A percentile compares a stretch with the other conserved stretches of the same genome.
These are phyloP conservation scores for Brachypalpus laphriformis DNA, from an alignment of 2,888 invertebrate species.

Conservation along the genomic window DNA sequence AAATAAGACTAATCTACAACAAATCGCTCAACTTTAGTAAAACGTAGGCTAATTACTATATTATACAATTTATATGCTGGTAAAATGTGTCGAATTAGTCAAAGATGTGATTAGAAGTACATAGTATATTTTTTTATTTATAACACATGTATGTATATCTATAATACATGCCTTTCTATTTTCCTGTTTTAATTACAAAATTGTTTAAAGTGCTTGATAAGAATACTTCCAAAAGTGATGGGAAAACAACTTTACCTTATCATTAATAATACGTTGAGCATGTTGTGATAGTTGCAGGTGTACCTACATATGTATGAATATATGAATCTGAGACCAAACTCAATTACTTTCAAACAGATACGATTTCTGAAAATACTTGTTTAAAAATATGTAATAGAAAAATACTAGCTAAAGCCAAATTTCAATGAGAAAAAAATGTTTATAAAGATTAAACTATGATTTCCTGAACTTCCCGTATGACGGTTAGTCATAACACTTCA, in stretches of 20 bases:
- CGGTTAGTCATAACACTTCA: constrained; percentile 1
- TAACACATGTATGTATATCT: not conserved
- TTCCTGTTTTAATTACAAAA: not conserved
- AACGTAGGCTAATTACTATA: too few relatives aligned
- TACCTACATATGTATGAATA: not conserved
- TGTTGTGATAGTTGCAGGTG: not conserved
- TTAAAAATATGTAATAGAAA: too few relatives aligned
- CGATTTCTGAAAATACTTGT: not conserved
- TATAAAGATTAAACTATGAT: not conserved
- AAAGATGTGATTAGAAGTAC: too few relatives aligned
- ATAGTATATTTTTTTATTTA: too few relatives aligned
- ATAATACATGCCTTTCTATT: not conserved
- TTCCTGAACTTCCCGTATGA: not conserved
- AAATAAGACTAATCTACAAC: too few relatives aligned
- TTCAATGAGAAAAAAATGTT: not conserved
- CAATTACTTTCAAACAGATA: not conserved
- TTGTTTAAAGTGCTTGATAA: constrained; percentile 3
- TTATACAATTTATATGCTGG: too few relatives aligned
- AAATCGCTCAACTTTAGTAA: too few relatives aligned
- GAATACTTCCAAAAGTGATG: not conserved
- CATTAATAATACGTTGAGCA: not conserved
- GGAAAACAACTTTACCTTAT: not conserved
- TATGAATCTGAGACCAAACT: not conserved
- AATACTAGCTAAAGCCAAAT: not conserved
- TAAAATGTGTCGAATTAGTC: too few relatives aligned